Evolutionary conservation across 2,797 vertebrate genomes (phyloP).

Genomic region (Okamejei kenojei): DNA sequence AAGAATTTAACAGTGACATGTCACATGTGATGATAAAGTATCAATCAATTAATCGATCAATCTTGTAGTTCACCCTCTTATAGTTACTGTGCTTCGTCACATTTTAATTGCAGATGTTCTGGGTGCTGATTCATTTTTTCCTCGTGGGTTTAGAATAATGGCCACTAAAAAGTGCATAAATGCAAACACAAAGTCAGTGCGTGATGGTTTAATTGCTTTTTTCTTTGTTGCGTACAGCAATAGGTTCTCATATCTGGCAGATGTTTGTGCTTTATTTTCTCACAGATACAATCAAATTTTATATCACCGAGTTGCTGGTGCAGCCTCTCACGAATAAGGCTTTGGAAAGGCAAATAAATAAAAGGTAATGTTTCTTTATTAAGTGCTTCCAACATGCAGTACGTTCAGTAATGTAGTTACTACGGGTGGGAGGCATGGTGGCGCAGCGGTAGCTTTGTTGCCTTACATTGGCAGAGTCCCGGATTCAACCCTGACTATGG

Average conservation of each 20-base stretch:
- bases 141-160: not conserved
- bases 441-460: too few relatives aligned
- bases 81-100: not conserved
- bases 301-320: conserved; percentile 66
- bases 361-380: conserved; percentile 48
- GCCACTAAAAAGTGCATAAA: not conserved
- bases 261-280: conserved; percentile 6
- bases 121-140: not conserved
- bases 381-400: not conserved
- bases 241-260: not conserved
- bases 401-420: too few relatives aligned
- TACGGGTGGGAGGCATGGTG: too few relatives aligned
- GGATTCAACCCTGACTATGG: too few relatives aligned
- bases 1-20: too few relatives aligned
- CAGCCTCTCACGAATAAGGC: conserved; percentile 49
- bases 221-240: not conserved
- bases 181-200: not conserved
- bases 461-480: too few relatives aligned
- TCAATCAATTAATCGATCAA: too few relatives aligned
- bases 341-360: conserved; percentile 44
- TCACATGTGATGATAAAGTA: too few relatives aligned
- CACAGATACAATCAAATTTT: conserved; percentile 64
- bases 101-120: not conserved
- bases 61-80: not conserved
- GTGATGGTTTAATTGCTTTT: not conserved